Evolutionary conservation across 2,888 invertebrate genomes (phyloP), one percentile per base, ranked within the genome.

Genomic region (Resseliella maxima): DNA sequence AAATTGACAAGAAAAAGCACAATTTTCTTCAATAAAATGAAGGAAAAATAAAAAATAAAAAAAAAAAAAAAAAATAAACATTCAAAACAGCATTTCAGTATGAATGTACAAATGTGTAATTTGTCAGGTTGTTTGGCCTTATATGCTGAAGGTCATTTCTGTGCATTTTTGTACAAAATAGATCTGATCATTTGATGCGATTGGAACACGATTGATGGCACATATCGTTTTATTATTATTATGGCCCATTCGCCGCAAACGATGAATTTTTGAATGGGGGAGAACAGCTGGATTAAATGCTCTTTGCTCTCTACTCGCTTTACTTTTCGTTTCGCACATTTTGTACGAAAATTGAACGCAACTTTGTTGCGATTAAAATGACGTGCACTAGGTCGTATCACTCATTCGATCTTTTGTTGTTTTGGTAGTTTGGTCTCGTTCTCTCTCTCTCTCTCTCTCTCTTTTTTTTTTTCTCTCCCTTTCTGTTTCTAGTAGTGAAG

Each of bases 171-270:
- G 72, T 72, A 35, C 31, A 31, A 31, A n/a, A 31, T 72, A 72
- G 72, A 72, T 72, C 72, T 72, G 72, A 72, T 72, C 72, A 72
- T 72, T 83, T 83, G 83, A 38, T 83, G 83, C 38, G 83, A 83
- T 83, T 83, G 24, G 24, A 38, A 83, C n/a, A n/a, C 72, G 35
- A 18, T 72, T 36, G 72, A 72, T 72, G 72, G 72, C n/a, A 83
- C 83, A 83, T 83, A 83, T n/a, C 83, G n/a, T 83, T 38, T n/a
- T 38, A 38, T 36, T 21, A 81, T 81, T 21, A 36, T 38, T n/a
- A n/a, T n/a, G n/a, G 38, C 38, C 38, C 83, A 83, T 83, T 83
- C 36, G 38, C 83, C 38, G 38, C 38, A 72, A 31, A 72, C 72
- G 72, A 31, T 72, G 72, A 72, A 72, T 72, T 27, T 72, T 35